Percentiles rank a stretch among this genome's conserved stretches.
These are phyloP conservation scores for Chondrosia reniformis DNA, from an alignment of 37 sponge, comb jelly and placozoan species.

Conservation along the genomic window DNA sequence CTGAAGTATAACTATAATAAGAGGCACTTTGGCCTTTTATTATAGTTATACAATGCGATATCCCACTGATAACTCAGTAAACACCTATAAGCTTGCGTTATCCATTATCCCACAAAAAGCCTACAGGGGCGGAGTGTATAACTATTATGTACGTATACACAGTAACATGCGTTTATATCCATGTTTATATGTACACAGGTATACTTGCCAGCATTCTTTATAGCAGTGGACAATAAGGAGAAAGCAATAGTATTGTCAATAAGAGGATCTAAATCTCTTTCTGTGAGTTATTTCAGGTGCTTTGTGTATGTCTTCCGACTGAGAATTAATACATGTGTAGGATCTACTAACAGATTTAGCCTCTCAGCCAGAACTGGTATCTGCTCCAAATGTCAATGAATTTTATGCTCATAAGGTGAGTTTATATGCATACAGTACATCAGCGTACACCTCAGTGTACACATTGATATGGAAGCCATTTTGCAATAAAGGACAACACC, in stretches of 20 bases:
- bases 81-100: too few species aligned
- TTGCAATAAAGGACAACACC: neutral
- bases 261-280: conserved; percentile 69
- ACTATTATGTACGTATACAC: neutral
- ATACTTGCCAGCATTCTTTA: conserved; percentile 80
- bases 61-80: too few species aligned
- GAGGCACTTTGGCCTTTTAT: too few species aligned
- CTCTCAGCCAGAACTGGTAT: conserved; percentile 45
- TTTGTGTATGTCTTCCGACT: neutral
- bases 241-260: conserved; percentile 68
- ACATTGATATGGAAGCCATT: neutral
- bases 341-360: conserved; percentile 57
- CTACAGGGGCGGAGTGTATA: too few species aligned
- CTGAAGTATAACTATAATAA: too few species aligned
- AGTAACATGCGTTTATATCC: neutral
- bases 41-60: too few species aligned
- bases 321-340: conserved; percentile 10
- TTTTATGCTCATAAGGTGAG: conserved; percentile 62
- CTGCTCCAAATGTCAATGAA: conserved; percentile 18
- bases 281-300: conserved; percentile 31
- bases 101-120: too few species aligned
- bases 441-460: too few species aligned
- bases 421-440: too few species aligned
- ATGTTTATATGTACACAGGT: conserved; percentile 29
- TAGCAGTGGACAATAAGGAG: conserved; percentile 76